Base-by-base conservation (phyloP, 2,113 vertebrate species). In the Antigone vipio region DNA sequence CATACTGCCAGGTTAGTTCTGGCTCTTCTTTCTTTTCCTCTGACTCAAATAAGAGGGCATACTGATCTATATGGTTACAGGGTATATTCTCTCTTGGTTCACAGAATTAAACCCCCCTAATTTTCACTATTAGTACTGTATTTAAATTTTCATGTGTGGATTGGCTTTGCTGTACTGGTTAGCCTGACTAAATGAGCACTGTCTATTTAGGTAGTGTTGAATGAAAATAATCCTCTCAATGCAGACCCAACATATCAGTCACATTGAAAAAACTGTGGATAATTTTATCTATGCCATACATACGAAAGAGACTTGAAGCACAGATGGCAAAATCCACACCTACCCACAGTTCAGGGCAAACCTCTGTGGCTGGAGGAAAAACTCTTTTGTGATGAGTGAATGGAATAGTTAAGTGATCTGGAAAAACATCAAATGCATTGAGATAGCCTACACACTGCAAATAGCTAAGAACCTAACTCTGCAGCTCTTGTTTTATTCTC, bases 271-370 rank as follows among this genome's bases (percentile, higher is more conserved):
- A 92, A 50, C 44, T 59, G 62, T 11, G 74, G 84, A 27, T 94
- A 92, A 97, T 93, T 95, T 97, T 94, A 76, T 95, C 97, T 79
- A 1, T 94, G 80, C 89, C 69, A 42, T 95, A 53, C 67, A 44
- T 79, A 58, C 0, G 18, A 89, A 91, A 94, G 71, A 92, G 69
- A n/a, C 85, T 92, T 12, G 30, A 91, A 91, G 93, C 94, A 93
- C 96, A 96, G 95, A 97, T 95, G 94, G 94, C 74, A 93, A 95
- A 94, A 97, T 94, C 94, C 45, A 63, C 55, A 82, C 91, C 92
- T 92, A 89, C 91, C 77, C 91, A 97, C 89, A 95, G 91, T 83
- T 97, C 93, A 91, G 96, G 96, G 87, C 91, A 94, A 91, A 94
- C 87, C 87, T 97, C 77, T 92, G 90, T 92, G 94, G 81, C 88